Evolutionary conservation across 2,113 vertebrate species (phyloP).

Genomic region (Eurystomus gularis): DNA sequence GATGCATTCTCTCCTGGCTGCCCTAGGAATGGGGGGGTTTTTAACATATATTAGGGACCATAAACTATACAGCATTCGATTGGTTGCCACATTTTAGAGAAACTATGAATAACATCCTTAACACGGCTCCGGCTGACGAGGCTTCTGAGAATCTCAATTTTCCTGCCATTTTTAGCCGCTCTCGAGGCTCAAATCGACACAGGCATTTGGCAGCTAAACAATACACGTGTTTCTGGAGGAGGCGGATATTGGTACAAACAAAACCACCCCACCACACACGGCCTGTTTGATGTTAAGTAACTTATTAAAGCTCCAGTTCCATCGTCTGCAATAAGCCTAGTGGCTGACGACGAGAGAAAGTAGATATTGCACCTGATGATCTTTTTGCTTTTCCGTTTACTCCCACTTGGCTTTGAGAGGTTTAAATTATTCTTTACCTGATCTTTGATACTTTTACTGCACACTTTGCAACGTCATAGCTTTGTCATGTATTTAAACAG

Average conservation of each 20-base stretch:
- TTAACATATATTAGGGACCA: not conserved
- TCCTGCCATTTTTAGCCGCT: not conserved
- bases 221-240: not conserved
- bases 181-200: not conserved
- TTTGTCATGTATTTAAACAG: not conserved
- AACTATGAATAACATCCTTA: not conserved
- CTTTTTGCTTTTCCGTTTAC: not conserved
- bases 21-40: not conserved
- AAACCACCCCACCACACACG: not conserved
- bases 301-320: not conserved
- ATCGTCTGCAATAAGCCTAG: not conserved
- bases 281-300: not conserved
- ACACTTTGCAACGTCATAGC: too few species aligned
- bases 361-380: not conserved
- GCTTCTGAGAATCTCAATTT: not conserved
- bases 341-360: not conserved
- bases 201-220: conserved; percentile 17
- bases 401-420: not conserved
- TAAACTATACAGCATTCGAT: not conserved
- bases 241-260: not conserved
- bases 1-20: not conserved
- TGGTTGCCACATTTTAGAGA: not conserved
- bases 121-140: not conserved
- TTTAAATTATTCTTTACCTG: too few species aligned
- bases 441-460: not conserved